These are phyloP conservation scores for Oxyscelio sp. DNA, from an alignment of 2,888 invertebrate genomes.

Conservation along the genomic window DNA sequence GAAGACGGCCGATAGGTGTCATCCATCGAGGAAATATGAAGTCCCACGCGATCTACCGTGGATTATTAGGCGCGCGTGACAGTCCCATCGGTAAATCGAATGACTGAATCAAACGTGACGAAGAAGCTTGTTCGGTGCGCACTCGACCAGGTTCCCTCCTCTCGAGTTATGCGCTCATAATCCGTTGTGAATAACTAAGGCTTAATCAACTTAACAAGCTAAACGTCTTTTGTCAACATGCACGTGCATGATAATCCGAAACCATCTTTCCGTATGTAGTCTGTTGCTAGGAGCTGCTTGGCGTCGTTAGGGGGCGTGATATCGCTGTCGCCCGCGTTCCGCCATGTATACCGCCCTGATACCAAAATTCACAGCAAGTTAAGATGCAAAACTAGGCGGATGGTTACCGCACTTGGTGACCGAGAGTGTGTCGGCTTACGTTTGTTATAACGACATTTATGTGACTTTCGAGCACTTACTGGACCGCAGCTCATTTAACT, in stretches of 20 bases:
- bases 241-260: slow-evolving; percentile 87
- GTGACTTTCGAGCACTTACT: too few species aligned
- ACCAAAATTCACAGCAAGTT: slow-evolving; percentile 83
- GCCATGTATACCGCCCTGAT: slow-evolving; percentile 79
- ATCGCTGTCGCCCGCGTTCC: slow-evolving; percentile 3
- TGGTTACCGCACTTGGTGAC: slow-evolving; percentile 43
- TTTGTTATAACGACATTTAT: too few species aligned
- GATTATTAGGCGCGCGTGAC: too few species aligned
- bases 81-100: too few species aligned
- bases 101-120: too few species aligned
- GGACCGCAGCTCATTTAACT: too few species aligned
- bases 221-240: slow-evolving; percentile 88
- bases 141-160: slow-evolving; percentile 45
- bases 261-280: slow-evolving; percentile 81
- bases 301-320: slow-evolving; percentile 50
- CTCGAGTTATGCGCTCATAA: slow-evolving; percentile 79
- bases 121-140: too few species aligned
- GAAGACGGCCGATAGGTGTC: too few species aligned
- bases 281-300: slow-evolving; percentile 41
- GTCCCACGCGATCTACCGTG: too few species aligned
- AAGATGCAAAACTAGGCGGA: slow-evolving; percentile 78
- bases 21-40: too few species aligned
- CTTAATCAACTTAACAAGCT: slow-evolving; percentile 88
- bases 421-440: too few species aligned
- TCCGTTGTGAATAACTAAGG: slow-evolving; percentile 88